Conservation (phyloP, 2,797 vertebrate species). For the Melanotaenia maccullochi region DNA sequence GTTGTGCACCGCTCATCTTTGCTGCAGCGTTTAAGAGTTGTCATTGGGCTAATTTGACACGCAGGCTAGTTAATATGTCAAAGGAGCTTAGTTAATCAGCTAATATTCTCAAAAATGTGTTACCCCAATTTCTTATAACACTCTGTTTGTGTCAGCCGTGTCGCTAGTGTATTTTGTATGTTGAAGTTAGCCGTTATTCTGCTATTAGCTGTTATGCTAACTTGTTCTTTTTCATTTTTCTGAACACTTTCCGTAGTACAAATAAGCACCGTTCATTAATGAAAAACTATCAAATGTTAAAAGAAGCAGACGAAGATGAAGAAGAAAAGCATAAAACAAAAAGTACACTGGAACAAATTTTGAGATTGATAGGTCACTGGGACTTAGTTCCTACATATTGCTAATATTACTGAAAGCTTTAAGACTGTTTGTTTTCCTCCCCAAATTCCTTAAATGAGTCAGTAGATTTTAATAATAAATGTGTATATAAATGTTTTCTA, state of each 20-base stretch:
- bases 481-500: no score
- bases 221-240: neutral
- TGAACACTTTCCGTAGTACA: neutral
- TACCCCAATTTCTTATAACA: neutral
- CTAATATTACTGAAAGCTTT: neutral
- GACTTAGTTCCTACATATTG: neutral
- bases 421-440: neutral
- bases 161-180: neutral
- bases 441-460: no score
- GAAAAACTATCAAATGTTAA: neutral
- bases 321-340: neutral
- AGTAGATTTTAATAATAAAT: no score
- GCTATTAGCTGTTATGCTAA: conserved; percentile 2
- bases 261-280: neutral
- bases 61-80: conserved; percentile 1
- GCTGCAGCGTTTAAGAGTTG: conserved; percentile 10
- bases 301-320: neutral
- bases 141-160: neutral
- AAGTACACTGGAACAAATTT: neutral
- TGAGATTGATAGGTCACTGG: neutral
- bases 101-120: neutral
- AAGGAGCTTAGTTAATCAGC: conserved; percentile 9
- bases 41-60: conserved; percentile 36
- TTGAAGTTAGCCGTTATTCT: neutral
- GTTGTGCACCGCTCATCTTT: conserved; percentile 14